These are phyloP conservation scores for Bos indicus DNA, from an alignment of 2,113 vertebrate genomes.

Conservation along the genomic window DNA sequence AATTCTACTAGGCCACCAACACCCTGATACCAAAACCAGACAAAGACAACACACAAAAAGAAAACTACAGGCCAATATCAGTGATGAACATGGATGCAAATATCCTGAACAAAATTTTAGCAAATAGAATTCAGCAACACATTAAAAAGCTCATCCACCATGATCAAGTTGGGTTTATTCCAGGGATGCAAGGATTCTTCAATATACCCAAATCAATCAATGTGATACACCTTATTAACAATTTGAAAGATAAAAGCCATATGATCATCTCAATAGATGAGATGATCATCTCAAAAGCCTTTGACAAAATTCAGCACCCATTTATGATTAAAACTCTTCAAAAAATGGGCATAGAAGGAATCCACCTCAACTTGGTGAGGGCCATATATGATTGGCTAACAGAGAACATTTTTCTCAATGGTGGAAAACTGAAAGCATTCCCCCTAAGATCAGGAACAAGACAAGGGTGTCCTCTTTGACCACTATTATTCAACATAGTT, in stretches of 20 bases:
- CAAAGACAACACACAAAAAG: not conserved
- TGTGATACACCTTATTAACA: not conserved
- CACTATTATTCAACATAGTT: not conserved
- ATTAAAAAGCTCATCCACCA: not conserved
- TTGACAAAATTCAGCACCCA: not conserved
- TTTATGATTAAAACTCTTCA: not conserved
- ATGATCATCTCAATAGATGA: not conserved
- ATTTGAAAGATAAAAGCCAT: not conserved
- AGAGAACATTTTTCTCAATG: not conserved
- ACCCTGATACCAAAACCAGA: not conserved
- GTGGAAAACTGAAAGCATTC: not conserved
- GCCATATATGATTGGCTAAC: not conserved
- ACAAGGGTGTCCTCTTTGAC: not conserved
- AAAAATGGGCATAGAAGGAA: not conserved
- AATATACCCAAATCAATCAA: not conserved
- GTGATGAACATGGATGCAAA: not conserved
- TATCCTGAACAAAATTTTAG: not conserved
- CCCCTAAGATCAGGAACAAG: not conserved
- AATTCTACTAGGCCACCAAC: not conserved
- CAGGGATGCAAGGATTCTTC: not conserved
- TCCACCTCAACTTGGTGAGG: not conserved
- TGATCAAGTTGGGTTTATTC: not conserved
- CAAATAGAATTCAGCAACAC: not conserved
- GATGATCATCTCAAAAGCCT: not conserved
- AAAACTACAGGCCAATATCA: not conserved